A percentile compares a stretch with the other conserved stretches of the same genome.
These are phyloP conservation scores for Pachyseris speciosa DNA, from an alignment of 64 coral and sea anemone genomes.

Conservation along the genomic window DNA sequence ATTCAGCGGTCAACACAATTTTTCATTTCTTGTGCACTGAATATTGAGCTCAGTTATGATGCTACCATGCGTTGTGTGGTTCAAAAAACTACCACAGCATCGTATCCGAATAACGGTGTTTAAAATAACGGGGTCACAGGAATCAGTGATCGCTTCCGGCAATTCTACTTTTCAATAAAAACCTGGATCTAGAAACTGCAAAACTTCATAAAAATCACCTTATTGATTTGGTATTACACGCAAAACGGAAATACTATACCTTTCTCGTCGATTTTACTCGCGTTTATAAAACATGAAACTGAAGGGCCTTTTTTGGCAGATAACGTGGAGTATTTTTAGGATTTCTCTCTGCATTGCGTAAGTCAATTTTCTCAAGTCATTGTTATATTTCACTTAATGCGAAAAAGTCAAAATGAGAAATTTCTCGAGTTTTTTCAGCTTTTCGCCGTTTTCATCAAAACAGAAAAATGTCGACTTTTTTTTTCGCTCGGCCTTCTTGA, in stretches of 20 bases:
- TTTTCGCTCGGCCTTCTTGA: background rate
- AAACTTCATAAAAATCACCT: background rate
- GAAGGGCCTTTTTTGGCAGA: background rate
- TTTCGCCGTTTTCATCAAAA: background rate
- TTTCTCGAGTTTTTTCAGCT: slow-evolving; percentile 10
- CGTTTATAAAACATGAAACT: background rate
- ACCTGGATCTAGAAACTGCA: background rate
- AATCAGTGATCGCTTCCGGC: background rate
- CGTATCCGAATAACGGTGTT: too few relatives aligned
- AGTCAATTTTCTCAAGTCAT: background rate
- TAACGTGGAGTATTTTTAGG: background rate
- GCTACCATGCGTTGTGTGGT: too few relatives aligned
- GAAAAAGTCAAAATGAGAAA: slow-evolving; percentile 3
- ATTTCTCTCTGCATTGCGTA: background rate
- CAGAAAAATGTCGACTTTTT: background rate
- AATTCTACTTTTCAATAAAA: slow-evolving; percentile 6
- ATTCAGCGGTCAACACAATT: too few relatives aligned
- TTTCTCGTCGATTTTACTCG: background rate
- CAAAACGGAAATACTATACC: background rate
- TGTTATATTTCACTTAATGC: background rate
- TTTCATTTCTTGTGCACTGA: too few relatives aligned
- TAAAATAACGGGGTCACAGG: too few relatives aligned
- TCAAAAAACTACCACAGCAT: too few relatives aligned
- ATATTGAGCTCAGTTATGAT: too few relatives aligned
- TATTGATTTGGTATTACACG: background rate